Evolutionary conservation across 2,888 invertebrate genomes (phyloP).

Genomic region (Tupiocoris notatus): DNA sequence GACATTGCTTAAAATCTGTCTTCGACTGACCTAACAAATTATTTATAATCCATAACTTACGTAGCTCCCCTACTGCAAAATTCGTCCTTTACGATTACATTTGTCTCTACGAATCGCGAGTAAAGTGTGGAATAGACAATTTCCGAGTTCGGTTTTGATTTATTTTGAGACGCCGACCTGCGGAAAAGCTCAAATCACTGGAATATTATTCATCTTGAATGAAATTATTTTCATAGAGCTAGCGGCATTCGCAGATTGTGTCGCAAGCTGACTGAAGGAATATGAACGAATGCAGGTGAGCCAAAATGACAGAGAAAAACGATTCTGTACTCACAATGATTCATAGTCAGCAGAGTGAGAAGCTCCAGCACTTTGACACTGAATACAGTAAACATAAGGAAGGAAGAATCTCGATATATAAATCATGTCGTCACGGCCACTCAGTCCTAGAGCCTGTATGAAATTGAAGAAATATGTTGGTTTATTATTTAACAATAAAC

Average conservation of each 20-base stretch:
- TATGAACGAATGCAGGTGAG: no score
- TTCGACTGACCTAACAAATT: no score
- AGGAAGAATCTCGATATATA: slow-evolving; percentile 39
- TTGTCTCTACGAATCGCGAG: slow-evolving; percentile 18
- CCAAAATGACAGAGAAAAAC: no score
- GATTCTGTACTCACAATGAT: no score
- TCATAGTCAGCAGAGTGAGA: no score
- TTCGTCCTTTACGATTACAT: slow-evolving; percentile 19
- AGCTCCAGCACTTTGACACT: slow-evolving; percentile 5
- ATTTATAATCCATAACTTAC: slow-evolving; percentile 15
- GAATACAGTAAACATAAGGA: slow-evolving; percentile 38
- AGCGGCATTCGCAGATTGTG: no score
- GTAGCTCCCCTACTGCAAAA: slow-evolving; percentile 19
- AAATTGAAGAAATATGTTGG: neutral
- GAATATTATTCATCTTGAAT: no score
- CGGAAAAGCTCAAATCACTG: no score
- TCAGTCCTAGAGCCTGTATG: slow-evolving; percentile 27
- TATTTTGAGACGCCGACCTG: neutral
- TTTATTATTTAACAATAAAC: no score
- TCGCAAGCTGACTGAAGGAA: no score
- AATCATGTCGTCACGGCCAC: slow-evolving; percentile 25
- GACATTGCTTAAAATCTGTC: neutral
- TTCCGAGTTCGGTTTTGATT: neutral
- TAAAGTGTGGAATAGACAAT: slow-evolving; percentile 5
- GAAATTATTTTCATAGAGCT: no score